These are phyloP conservation scores for Thalassoma bifasciatum DNA, from an alignment of 2,113 vertebrate species.

Conservation along the genomic window DNA sequence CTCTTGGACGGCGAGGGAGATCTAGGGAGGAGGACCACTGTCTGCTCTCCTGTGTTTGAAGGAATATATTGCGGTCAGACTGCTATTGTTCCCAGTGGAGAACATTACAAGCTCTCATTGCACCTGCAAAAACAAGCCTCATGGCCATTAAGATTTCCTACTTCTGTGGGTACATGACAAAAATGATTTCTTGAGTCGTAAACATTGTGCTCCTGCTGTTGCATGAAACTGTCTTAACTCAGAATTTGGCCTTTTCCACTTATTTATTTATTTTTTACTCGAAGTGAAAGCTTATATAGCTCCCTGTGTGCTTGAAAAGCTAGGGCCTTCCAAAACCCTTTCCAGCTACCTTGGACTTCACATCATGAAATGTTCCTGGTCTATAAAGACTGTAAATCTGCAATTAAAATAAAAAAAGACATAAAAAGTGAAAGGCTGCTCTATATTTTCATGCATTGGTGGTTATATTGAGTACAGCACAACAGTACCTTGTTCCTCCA, in stretches of 20 bases:
- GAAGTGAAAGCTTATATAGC: constrained; percentile 68
- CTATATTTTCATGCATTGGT: constrained; percentile 59
- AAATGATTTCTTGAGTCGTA: constrained; percentile 78
- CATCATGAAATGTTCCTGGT: constrained; percentile 52
- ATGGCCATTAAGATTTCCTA: constrained; percentile 75
- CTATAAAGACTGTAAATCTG: constrained; percentile 62
- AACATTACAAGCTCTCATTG: constrained; percentile 69
- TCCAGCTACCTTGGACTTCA: constrained; percentile 38
- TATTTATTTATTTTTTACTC: constrained; percentile 68
- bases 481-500: constrained; percentile 94
- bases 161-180: constrained; percentile 69
- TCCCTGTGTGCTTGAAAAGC: constrained; percentile 65
- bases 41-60: constrained; percentile 89
- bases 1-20: constrained; percentile 92
- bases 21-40: constrained; percentile 92
- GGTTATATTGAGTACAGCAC: constrained; percentile 42
- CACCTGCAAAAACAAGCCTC: constrained; percentile 80
- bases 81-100: constrained; percentile 70
- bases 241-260: constrained; percentile 67
- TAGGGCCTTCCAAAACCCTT: constrained; percentile 39
- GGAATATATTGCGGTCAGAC: constrained; percentile 72
- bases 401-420: constrained; percentile 63
- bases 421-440: constrained; percentile 57
- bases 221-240: constrained; percentile 64
- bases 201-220: constrained; percentile 59